Evolutionary conservation across 2,797 vertebrate species (phyloP), one percentile per base, ranked within the genome.

Genomic region (Pangasius larnaudii): DNA sequence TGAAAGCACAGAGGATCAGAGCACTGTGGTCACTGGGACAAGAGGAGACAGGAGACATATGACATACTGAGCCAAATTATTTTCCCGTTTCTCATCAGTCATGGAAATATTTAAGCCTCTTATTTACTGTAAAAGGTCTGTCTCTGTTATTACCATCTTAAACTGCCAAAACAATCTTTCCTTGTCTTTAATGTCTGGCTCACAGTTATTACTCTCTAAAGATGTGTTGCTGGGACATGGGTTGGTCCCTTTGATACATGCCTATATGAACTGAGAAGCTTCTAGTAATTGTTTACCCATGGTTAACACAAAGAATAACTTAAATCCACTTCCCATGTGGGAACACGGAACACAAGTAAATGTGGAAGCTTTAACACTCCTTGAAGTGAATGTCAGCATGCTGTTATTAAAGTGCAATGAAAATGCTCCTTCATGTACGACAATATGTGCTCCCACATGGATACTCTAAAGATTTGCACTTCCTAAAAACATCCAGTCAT

Each of bases 1-100:
- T 81, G 58, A 61, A 81, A 58, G 77, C 51, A 36, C 19, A 36
- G 51, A 79, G 7, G 53, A 79, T 79, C 51, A 80, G 78, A 22
- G 30, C 18, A 80, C 33, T 58, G 53, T 24, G 78, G 22, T 59
- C 53, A 59, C 19, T 58, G 9, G n/a, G n/a, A 78, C 49, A 36
- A 36, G 46, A 46, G 46, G 46, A 46, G 46, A 46, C 46, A 53
- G 27, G n/a, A 51, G 53, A 36, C 77, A 13, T 56, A 22, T 58
- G 51, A 42, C 42, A 42, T 42, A 42, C 10, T 19, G 27, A 46
- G 59, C 13, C 58, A 24, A 63, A 61, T 33, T 13, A 77, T 59
- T 74, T 59, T 42, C 56, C 33, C 0, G 3, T 53, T 77, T 78
- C 19, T 22, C 33, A 61, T 77, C 36, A 33, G 5, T 65, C 58